Evolutionary conservation across 1,140 invertebrate genomes (phyloP).

Genomic region (Leptinotarsa undecemlineata): DNA sequence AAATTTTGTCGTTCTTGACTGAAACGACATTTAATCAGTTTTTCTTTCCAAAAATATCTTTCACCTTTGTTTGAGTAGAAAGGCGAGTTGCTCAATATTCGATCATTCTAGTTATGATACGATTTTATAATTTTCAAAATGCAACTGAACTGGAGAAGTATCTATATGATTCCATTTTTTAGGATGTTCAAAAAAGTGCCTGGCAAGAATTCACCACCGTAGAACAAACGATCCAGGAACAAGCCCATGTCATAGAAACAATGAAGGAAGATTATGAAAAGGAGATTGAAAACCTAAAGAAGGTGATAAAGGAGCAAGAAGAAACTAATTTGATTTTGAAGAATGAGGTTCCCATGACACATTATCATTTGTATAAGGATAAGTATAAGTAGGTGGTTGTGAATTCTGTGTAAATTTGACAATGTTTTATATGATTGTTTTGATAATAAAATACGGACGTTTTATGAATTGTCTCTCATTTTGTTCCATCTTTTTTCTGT

Average conservation of each 20-base stretch:
- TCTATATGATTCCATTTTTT: conserved; percentile 21
- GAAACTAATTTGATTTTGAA: conserved; percentile 53
- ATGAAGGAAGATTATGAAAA: conserved; percentile 59
- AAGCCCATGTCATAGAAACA: conserved; percentile 56
- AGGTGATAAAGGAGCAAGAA: conserved; percentile 61
- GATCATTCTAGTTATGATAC: too few species aligned
- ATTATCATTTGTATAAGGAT: conserved; percentile 49
- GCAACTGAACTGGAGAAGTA: too few species aligned
- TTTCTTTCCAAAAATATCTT: too few species aligned
- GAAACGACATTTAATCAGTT: too few species aligned
- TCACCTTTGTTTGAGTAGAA: too few species aligned
- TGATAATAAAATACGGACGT: neutral
- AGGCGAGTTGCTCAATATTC: too few species aligned
- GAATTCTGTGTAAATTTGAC: conserved; percentile 26
- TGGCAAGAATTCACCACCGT: conserved; percentile 59
- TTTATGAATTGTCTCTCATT: neutral
- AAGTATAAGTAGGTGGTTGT: conserved; percentile 31
- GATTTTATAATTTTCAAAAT: too few species aligned
- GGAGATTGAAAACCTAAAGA: conserved; percentile 58
- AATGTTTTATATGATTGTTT: conserved; percentile 16
- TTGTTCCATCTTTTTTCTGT: neutral
- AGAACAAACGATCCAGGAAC: conserved; percentile 60
- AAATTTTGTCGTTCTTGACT: too few species aligned
- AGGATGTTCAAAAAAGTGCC: conserved; percentile 60
- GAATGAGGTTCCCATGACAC: conserved; percentile 39